phyloP scores from a whole-genome alignment of 2,888 invertebrate species.

The Alviniconcha strummeri region DNA sequence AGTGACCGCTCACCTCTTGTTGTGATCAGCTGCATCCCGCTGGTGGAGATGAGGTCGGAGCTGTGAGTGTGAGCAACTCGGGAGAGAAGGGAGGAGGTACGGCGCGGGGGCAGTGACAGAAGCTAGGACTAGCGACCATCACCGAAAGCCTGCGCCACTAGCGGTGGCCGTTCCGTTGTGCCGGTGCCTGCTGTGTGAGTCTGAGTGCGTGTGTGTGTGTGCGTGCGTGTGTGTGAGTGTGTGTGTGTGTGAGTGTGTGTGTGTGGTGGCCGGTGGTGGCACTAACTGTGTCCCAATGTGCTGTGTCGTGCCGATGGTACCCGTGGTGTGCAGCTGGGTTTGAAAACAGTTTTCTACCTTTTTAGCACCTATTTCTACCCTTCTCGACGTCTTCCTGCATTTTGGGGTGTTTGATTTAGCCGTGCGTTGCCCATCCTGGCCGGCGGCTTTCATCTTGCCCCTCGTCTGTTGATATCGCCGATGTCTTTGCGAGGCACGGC shows the following conservation, averaged over 20 bases:
- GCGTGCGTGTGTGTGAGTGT: background rate
- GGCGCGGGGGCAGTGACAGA: background rate
- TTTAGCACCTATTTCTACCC: too few species aligned
- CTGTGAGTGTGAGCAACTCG: constrained; percentile 7
- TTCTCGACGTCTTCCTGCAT: too few species aligned
- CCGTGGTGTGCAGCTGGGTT: background rate
- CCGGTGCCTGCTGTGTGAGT: constrained; percentile 4
- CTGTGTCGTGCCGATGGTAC: background rate
- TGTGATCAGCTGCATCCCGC: background rate
- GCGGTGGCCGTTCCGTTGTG: constrained; percentile 13
- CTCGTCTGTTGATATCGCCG: too few species aligned
- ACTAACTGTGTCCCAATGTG: constrained; percentile 16
- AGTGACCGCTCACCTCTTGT: constrained; percentile 12
- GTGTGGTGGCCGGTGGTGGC: background rate
- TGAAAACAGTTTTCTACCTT: too few species aligned
- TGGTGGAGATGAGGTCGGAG: background rate
- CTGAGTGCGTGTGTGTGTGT: too few species aligned
- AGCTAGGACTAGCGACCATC: background rate
- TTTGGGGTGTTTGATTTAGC: too few species aligned
- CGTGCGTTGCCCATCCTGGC: too few species aligned
- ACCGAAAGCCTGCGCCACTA: background rate
- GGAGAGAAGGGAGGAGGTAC: constrained; percentile 11
- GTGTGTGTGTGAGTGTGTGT: background rate
- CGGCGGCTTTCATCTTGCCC: too few species aligned
- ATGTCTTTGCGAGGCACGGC: background rate